These are phyloP conservation scores for Onychostoma macrolepis DNA, from an alignment of 2,113 vertebrate species.

Conservation along the genomic window DNA sequence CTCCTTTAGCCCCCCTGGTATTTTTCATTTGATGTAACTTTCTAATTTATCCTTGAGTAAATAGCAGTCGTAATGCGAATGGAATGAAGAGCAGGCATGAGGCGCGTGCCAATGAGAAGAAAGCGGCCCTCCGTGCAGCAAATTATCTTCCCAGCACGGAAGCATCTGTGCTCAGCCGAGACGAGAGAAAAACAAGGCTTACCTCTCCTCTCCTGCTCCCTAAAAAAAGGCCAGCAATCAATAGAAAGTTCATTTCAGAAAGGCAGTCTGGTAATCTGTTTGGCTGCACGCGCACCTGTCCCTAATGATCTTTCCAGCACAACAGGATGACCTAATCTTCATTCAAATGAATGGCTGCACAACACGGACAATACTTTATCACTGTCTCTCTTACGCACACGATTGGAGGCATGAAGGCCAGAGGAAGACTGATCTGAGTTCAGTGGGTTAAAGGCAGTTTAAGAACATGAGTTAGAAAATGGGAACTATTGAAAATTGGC, in stretches of 20 bases:
- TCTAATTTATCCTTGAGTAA: constrained; percentile 29
- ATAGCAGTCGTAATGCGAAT: neutral
- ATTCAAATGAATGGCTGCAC: constrained; percentile 36
- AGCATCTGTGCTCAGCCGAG: constrained; percentile 34
- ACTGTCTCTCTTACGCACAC: neutral
- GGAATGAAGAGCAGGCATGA: constrained; percentile 18
- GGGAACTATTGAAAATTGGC: neutral
- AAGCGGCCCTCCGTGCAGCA: constrained; percentile 25
- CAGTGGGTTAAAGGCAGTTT: neutral
- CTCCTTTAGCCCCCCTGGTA: constrained; percentile 13
- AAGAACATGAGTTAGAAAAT: neutral
- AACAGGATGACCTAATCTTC: constrained; percentile 44
- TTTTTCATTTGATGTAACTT: constrained; percentile 22
- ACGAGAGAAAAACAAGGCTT: constrained; percentile 42
- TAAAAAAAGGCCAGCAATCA: constrained; percentile 70
- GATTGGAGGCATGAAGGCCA: neutral
- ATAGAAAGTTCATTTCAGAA: constrained; percentile 77
- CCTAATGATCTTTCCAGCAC: constrained; percentile 63
- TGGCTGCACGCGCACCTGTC: constrained; percentile 70
- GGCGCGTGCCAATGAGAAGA: constrained; percentile 9
- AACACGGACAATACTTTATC: constrained; percentile 1
- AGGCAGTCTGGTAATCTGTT: constrained; percentile 70
- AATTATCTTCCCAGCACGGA: constrained; percentile 47
- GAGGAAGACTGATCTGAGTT: neutral
- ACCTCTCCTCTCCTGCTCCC: constrained; percentile 31